Percentiles rank a stretch among this genome's conserved stretches.
phyloP scores from a whole-genome alignment of 2,797 vertebrate genomes.

The Harpagifer antarcticus region DNA sequence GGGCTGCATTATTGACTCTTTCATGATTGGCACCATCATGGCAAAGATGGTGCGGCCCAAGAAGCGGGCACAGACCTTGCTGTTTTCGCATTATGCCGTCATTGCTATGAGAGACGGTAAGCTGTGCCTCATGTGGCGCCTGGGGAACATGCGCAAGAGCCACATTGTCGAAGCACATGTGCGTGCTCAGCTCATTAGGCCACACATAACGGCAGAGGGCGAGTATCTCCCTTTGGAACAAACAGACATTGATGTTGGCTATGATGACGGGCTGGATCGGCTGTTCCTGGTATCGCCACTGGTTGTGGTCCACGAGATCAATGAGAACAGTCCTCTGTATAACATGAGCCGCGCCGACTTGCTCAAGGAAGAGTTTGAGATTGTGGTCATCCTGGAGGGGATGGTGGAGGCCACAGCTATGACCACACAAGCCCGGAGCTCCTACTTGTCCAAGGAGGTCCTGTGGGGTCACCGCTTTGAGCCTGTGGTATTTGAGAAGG shows the following conservation, averaged over 20 bases:
- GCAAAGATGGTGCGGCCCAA: constrained; percentile 97
- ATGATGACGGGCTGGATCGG: constrained; percentile 94
- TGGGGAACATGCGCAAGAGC: constrained; percentile 95
- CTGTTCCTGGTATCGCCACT: constrained; percentile 94
- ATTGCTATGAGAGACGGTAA: constrained; percentile 92
- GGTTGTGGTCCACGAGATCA: constrained; percentile 93
- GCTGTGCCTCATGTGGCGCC: constrained; percentile 94
- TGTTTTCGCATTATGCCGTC: constrained; percentile 92
- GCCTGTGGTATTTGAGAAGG: constrained; percentile 92
- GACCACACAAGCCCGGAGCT: constrained; percentile 98
- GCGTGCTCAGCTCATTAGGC: constrained; percentile 92
- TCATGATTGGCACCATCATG: constrained; percentile 98
- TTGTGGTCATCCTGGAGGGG: constrained; percentile 97
- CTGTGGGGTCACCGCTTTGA: constrained; percentile 97
- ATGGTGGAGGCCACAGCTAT: constrained; percentile 99
- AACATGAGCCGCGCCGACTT: constrained; percentile 88
- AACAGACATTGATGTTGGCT: constrained; percentile 94
- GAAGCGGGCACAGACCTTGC: constrained; percentile 92
- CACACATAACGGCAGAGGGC: constrained; percentile 91
- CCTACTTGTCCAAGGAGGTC: constrained; percentile 96
- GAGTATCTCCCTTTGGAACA: constrained; percentile 95
- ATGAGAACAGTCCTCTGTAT: constrained; percentile 91
- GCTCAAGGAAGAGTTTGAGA: constrained; percentile 94
- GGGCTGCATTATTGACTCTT: constrained; percentile 95
- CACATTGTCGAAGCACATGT: constrained; percentile 96